Conservation (phyloP, 2,888 invertebrate species). For the Drosophila trichaetosa region DNA sequence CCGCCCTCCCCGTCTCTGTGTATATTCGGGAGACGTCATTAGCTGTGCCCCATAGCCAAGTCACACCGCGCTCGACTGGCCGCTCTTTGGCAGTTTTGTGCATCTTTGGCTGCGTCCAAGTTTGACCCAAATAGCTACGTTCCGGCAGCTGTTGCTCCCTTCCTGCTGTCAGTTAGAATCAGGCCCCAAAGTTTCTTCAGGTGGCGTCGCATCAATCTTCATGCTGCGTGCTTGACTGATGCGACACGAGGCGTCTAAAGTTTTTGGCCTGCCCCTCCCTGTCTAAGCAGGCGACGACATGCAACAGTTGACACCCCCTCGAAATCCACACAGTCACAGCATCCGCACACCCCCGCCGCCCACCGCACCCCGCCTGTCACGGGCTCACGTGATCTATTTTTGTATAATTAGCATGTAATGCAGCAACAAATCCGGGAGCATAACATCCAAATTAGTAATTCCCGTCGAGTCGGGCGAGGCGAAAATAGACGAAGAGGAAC, state of each 20-base stretch:
- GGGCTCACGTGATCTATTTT: slow-evolving; percentile 63
- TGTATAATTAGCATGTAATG: slow-evolving; percentile 66
- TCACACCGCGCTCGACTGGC: slow-evolving; percentile 58
- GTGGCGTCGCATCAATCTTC: slow-evolving; percentile 76
- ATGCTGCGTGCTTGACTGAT: slow-evolving; percentile 55
- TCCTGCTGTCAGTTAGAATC: slow-evolving; percentile 38
- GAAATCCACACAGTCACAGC: slow-evolving; percentile 2
- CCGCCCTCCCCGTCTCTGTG: not conserved
- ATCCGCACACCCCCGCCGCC: not conserved
- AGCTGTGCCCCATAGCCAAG: slow-evolving; percentile 46
- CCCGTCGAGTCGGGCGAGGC: slow-evolving; percentile 42
- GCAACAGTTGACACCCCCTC: slow-evolving; percentile 62
- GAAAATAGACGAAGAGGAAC: slow-evolving; percentile 56
- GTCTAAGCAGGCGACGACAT: slow-evolving; percentile 66
- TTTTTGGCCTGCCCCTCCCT: slow-evolving; percentile 19
- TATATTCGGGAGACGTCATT: slow-evolving; percentile 17
- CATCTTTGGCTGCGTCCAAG: slow-evolving; percentile 37
- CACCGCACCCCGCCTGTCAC: slow-evolving; percentile 2
- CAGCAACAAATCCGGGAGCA: slow-evolving; percentile 69
- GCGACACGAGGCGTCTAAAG: slow-evolving; percentile 63
- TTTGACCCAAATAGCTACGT: slow-evolving; percentile 57
- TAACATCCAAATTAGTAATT: slow-evolving; percentile 68
- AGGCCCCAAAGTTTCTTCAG: slow-evolving; percentile 50
- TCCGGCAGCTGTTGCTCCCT: slow-evolving; percentile 57
- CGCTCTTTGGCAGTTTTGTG: slow-evolving; percentile 40